Base-by-base conservation (phyloP, 1,140 invertebrate species). In the Bombus sibiricus region DNA sequence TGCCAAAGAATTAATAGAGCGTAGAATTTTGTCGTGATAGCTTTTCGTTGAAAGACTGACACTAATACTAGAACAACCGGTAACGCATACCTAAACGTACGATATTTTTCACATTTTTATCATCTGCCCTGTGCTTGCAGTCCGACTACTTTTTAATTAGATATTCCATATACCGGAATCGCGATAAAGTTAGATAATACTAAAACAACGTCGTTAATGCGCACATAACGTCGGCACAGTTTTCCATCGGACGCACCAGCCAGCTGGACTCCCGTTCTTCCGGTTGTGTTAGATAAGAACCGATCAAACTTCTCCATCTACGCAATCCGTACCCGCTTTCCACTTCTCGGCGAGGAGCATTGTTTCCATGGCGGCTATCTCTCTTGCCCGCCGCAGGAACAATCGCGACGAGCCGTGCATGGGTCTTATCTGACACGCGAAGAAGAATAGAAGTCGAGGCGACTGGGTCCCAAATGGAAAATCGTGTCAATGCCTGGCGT, bases 221-320 rank as follows among this genome's bases (percentile, higher is more conserved):
- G 2, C 22, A 64, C 3, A n/a, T 62, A 64, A 64, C 28, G 75
- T 41, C 37, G 75, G 43, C 59, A 64, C 75, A 78, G 75, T 78
- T 78, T 78, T 28, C 32, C 37, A 66, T 6, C 25, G 15, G 57
- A 32, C 37, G 28, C 57, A 22, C 18, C 37, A 41, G 47, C 47
- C 75, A 37, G 22, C 57, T 41, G 57, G 74, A 59, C 53, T 64
- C 28, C 34, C 28, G 37, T 66, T 64, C 75, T 78, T 78, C 75
- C 75, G 75, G 59, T 43, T 64, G 15, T 64, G 75, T 78, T 9
- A 78, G 75, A 78, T 78, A 78, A 78, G 13, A 32, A 59, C 57
- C 75, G 75, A 78, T 78, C 75, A 78, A 78, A 78, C 75, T 78
- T 64, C 75, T 78, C 75, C 75, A 77, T 77, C 75, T 77, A 77